Evolutionary conservation across 2,888 invertebrate species (phyloP).

Genomic region (Phragmatobia fuliginosa): DNA sequence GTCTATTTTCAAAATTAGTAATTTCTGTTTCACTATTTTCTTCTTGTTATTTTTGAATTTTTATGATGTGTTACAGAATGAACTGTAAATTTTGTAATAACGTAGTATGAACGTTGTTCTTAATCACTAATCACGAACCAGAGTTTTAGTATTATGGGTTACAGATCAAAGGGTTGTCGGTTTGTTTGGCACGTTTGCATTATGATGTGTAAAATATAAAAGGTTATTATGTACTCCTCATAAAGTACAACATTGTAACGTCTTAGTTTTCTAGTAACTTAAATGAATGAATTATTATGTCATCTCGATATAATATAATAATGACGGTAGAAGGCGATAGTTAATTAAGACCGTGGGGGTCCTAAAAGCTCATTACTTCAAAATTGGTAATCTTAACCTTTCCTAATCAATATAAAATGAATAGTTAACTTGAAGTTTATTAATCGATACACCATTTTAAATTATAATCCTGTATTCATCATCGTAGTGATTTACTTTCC

Average conservation of each 20-base stretch:
- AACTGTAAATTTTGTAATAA: background rate
- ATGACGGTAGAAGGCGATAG: background rate
- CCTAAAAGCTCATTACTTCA: background rate
- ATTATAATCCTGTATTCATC: too few relatives aligned
- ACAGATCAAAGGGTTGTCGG: slow-evolving; percentile 22
- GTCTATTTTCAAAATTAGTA: background rate
- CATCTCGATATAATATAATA: background rate
- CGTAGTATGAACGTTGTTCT: slow-evolving; percentile 6
- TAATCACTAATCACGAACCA: background rate
- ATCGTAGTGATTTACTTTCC: background rate
- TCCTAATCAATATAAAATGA: background rate
- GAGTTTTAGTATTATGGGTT: slow-evolving; percentile 1
- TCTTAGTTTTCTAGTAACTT: background rate
- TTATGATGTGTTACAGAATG: background rate
- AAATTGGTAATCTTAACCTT: background rate
- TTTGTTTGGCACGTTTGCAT: slow-evolving; percentile 5
- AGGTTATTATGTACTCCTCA: background rate
- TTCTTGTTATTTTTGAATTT: background rate
- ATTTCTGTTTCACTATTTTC: background rate
- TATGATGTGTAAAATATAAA: background rate
- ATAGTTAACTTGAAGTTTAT: background rate
- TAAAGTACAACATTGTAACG: background rate
- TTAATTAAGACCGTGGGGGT: background rate
- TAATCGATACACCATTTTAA: too few relatives aligned
- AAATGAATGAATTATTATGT: background rate